A percentile compares a stretch with the other conserved stretches of the same genome.
Conservation (phyloP, 30 jellyfish, hydroid and myxozoan species). For the Calvadosia cruxmelitensis region DNA sequence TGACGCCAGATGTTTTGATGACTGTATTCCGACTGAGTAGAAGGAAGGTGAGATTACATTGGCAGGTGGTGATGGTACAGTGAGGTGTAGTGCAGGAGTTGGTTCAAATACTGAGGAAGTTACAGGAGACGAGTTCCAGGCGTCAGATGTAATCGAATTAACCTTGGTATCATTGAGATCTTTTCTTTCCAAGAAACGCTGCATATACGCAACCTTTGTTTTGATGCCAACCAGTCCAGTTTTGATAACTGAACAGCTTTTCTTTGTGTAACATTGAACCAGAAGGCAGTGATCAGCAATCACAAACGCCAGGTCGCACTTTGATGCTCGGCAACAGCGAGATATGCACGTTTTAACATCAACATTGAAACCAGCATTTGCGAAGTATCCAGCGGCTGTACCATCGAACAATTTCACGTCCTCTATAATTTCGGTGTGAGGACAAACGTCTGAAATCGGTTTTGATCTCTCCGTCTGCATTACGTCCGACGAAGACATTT, state of each 20-base stretch:
- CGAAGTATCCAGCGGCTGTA: constrained; percentile 35
- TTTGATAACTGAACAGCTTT: constrained; percentile 23
- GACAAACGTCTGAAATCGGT: constrained; percentile 15
- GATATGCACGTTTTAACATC: constrained; percentile 40
- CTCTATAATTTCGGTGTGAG: constrained; percentile 17
- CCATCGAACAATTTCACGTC: constrained; percentile 31
- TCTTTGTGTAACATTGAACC: constrained; percentile 37
- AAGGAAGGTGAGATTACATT: too few relatives aligned
- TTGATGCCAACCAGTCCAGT: constrained; percentile 31
- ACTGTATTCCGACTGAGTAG: too few relatives aligned
- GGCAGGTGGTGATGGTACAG: too few relatives aligned
- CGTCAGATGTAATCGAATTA: not conserved
- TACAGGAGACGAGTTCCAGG: too few relatives aligned
- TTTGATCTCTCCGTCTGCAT: not conserved
- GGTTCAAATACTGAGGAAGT: too few relatives aligned
- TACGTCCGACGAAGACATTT: constrained; percentile 4
- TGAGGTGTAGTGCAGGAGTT: too few relatives aligned
- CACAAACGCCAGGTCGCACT: constrained; percentile 76
- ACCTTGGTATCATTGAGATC: not conserved
- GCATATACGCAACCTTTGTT: constrained; percentile 41
- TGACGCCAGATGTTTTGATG: not conserved
- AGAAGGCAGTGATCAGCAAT: constrained; percentile 47
- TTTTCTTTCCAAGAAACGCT: not conserved
- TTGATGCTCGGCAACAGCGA: constrained; percentile 38
- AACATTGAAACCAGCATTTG: constrained; percentile 32